Evolutionary conservation across 2,888 invertebrate genomes (phyloP), one percentile per base, ranked within the genome.

Genomic region (Patella ulyssiponensis): DNA sequence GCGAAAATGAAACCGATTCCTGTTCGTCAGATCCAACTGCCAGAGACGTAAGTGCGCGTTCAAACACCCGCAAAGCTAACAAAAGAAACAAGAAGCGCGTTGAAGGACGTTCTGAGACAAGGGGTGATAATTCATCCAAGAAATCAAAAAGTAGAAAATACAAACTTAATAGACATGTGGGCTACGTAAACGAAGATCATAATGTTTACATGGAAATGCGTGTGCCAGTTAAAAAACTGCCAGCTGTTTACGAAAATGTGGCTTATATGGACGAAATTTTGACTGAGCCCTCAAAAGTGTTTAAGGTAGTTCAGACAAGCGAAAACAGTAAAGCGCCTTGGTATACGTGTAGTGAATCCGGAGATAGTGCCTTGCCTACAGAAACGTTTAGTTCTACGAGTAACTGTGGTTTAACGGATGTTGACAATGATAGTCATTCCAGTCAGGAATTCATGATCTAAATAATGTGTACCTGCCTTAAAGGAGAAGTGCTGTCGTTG

Each of bases 371-470:
- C 2, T 83, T 86, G 23, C 88, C 87, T 1, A 83, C 85, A 23
- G 84, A 88, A 70, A 85, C 80, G 11, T 82, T 81, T 56, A 84
- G 83, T 72, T 84, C 84, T 58, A 84, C 83, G 73, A 80, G 82
- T 70, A 77, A 85, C 77, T 54, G 72, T 80, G 44, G 79, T 73
- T 78, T 82, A 78, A 81, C 84, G 2, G 83, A 79, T 1, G 82
- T 83, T 0, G 85, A 87, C 69, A 79, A 81, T 44, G 87, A 87
- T 69, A 87, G 86, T 75, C 86, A 88, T 74, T 83, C 85, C 1
- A 87, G 86, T 52, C 79, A 85, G 69, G 88, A 88, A 82, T 84
- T 88, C 80, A 86, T 88, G 51, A 88, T 88, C 27, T 88, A 81
- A 44, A 44, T 9, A 44, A 44, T 44, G 44, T 44, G 1, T 44